These are phyloP conservation scores for Hylaea fasciaria DNA, from an alignment of 2,888 invertebrate species.

Conservation along the genomic window DNA sequence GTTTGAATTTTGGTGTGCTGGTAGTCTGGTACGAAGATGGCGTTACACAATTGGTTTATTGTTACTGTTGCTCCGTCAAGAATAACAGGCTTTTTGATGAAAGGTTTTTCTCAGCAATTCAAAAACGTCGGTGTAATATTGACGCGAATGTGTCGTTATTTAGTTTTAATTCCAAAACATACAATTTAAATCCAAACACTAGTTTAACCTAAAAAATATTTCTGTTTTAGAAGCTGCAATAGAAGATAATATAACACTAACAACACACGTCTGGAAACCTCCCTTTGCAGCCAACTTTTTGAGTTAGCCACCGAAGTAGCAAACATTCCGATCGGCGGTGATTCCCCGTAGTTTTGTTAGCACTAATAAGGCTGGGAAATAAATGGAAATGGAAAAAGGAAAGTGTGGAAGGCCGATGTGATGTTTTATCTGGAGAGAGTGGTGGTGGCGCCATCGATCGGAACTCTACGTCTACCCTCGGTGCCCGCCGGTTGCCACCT, in stretches of 20 bases:
- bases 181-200: no score
- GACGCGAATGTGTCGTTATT: no score
- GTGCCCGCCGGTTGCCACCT: background rate
- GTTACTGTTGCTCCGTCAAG: background rate
- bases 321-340: conserved; percentile 8
- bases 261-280: background rate
- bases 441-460: conserved; percentile 44
- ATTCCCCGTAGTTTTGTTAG: conserved; percentile 17
- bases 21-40: conserved; percentile 26
- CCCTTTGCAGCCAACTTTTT: conserved; percentile 3
- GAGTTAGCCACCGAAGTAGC: conserved; percentile 6
- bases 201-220: no score
- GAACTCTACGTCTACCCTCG: conserved; percentile 11
- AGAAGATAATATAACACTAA: background rate
- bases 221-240: background rate
- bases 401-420: conserved; percentile 42
- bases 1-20: conserved; percentile 35
- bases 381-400: conserved; percentile 43
- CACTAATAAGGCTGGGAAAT: conserved; percentile 41
- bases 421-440: conserved; percentile 42
- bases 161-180: no score
- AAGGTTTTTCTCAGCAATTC: no score
- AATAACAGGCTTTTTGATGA: no score
- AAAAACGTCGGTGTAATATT: no score
- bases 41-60: conserved; percentile 11